These are phyloP conservation scores for Pangasius djambal DNA, from an alignment of 2,797 vertebrate species.

Conservation along the genomic window DNA sequence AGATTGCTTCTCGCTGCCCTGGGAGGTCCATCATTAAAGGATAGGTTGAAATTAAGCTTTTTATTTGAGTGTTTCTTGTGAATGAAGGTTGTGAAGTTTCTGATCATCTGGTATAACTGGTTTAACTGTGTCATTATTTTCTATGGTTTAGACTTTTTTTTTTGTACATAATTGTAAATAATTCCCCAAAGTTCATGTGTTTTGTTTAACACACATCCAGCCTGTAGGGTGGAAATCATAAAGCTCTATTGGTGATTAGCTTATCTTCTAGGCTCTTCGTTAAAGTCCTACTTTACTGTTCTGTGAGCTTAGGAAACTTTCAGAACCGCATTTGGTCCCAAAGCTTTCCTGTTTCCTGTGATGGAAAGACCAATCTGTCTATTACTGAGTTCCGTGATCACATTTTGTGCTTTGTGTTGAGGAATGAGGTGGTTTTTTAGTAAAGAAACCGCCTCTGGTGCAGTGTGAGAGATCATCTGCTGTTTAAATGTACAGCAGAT, in stretches of 20 bases:
- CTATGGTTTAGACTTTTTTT: background rate
- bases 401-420: background rate
- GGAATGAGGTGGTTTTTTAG: background rate
- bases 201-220: background rate
- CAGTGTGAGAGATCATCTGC: background rate
- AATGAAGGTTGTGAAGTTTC: background rate
- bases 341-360: constrained; percentile 46
- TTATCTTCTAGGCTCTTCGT: background rate
- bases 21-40: background rate
- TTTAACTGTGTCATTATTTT: background rate
- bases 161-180: background rate
- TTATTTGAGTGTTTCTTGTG: background rate
- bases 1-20: background rate
- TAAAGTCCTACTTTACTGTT: background rate
- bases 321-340: background rate
- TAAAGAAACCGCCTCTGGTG: background rate
- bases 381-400: background rate
- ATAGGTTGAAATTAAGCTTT: constrained; percentile 11
- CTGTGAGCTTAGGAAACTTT: constrained; percentile 13
- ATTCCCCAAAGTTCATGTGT: background rate
- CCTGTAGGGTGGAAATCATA: background rate
- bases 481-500: background rate
- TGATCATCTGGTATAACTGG: background rate
- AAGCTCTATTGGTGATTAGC: background rate
- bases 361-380: constrained; percentile 2